phyloP scores from a whole-genome alignment of 2,113 vertebrate species.

The Platanista minor region DNA sequence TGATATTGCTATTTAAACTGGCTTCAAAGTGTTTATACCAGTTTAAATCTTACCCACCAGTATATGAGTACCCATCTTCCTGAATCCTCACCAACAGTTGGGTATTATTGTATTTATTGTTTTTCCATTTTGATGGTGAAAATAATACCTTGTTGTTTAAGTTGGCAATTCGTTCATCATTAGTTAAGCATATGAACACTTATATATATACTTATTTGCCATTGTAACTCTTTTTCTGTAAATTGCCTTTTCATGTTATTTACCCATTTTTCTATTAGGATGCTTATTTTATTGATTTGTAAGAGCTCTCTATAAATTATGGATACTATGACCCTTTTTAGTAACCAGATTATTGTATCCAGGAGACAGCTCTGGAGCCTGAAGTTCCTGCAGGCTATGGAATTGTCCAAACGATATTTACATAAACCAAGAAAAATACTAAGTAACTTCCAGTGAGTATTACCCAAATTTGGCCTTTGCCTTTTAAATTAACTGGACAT shows the following conservation, averaged over 20 bases:
- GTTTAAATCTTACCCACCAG: background rate
- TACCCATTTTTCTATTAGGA: constrained; percentile 4
- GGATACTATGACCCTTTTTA: background rate
- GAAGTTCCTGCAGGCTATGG: background rate
- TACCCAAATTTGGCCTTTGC: background rate
- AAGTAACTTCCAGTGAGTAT: background rate
- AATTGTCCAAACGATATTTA: background rate
- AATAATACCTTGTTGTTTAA: background rate
- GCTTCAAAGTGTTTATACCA: background rate
- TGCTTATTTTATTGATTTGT: constrained; percentile 17
- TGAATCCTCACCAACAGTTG: background rate
- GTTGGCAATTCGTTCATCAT: background rate
- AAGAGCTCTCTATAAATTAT: background rate
- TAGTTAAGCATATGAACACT: background rate
- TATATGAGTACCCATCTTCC: background rate
- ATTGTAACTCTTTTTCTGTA: background rate
- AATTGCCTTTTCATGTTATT: background rate
- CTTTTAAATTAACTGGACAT: background rate
- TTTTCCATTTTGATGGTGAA: background rate
- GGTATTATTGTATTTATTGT: background rate
- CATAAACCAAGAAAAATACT: background rate
- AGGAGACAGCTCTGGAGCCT: background rate
- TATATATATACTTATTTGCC: background rate
- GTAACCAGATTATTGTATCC: background rate
- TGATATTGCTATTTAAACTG: background rate